A percentile compares a stretch with the other conserved stretches of the same genome.
Conservation (phyloP, 2,797 vertebrate species). For the Telmatherina bonti region DNA sequence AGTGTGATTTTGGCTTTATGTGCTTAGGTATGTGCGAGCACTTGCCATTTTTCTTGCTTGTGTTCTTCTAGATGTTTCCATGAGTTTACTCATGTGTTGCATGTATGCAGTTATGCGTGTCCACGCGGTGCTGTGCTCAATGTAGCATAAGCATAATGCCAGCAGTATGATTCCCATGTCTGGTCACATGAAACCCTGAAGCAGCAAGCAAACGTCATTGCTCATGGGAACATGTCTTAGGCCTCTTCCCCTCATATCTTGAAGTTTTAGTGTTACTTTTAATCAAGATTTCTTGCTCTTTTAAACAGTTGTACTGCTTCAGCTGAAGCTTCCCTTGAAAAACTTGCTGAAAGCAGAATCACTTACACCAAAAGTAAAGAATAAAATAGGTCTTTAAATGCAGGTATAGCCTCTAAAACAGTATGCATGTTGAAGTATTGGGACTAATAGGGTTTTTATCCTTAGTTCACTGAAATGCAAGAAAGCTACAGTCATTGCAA, state of each 20-base stretch:
- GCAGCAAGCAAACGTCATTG: conserved; percentile 35
- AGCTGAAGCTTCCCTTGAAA: not conserved
- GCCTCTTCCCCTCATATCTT: not conserved
- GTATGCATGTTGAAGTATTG: not conserved
- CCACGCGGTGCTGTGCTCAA: conserved; percentile 47
- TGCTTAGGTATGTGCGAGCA: not conserved
- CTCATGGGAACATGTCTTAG: conserved; percentile 4
- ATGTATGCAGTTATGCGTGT: conserved; percentile 27
- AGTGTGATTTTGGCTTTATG: not conserved
- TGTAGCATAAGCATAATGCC: conserved; percentile 59
- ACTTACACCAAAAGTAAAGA: not conserved
- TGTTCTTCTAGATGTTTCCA: not conserved
- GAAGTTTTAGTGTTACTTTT: not conserved
- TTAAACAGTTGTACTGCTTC: not conserved
- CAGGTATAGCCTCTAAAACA: not conserved
- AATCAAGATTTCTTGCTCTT: not conserved
- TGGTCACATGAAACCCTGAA: conserved; percentile 56
- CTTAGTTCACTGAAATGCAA: not conserved
- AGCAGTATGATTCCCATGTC: conserved; percentile 42
- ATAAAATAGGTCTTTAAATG: not conserved
- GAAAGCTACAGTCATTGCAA: not conserved
- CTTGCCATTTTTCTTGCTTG: not conserved
- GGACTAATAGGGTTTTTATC: not conserved
- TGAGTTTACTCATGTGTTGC: conserved; percentile 31
- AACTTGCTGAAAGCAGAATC: not conserved